Evolutionary conservation across 2,113 vertebrate species (phyloP), one percentile per base, ranked within the genome.

Genomic region (Hypomesus transpacificus): DNA sequence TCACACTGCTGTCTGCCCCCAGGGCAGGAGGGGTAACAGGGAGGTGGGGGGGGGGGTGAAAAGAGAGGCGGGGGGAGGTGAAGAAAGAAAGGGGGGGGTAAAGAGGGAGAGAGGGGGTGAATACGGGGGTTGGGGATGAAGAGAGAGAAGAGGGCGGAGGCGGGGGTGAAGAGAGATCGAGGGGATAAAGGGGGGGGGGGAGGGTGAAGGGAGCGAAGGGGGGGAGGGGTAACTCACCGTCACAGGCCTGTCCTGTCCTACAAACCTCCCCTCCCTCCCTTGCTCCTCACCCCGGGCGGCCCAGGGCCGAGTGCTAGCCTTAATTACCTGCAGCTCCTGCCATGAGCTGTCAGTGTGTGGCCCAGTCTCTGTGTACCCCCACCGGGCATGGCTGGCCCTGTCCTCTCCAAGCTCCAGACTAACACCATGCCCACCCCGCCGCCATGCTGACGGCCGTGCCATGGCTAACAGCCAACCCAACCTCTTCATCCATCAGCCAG

Each of bases 311-410:
- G 83, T 77, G 68, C 80, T 85, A 46, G 85, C 84, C 77, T 90
- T 92, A 92, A 93, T 93, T 91, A 92, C 89, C 85, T 86, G 79
- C 81, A 83, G 78, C 39, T 79, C 66, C 78, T 84, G 85, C 81
- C 82, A 79, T 70, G 81, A 81, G 76, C 87, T 87, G 88, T 88
- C 84, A 88, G 71, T 75, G 76, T 56, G 39, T 79, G 75, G 75
- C 81, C 86, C 83, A 84, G 72, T 68, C 69, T 75, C 75, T 68
- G 78, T 85, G 71, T 79, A 76, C 80, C 77, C 70, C 65, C 56
- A 14, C 61, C 51, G 31, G 21, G 22, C 52, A 20, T 1, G 4
- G 9, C 57, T 51, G 39, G 2, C 18, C 17, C 20, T 17, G 54
- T n/a, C 53, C 53, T 56, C 53, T n/a, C 53, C 53, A 4, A 3